Evolutionary conservation across 2,888 invertebrate species (phyloP), one percentile per base, ranked within the genome.

Genomic region (Ctena decussata): DNA sequence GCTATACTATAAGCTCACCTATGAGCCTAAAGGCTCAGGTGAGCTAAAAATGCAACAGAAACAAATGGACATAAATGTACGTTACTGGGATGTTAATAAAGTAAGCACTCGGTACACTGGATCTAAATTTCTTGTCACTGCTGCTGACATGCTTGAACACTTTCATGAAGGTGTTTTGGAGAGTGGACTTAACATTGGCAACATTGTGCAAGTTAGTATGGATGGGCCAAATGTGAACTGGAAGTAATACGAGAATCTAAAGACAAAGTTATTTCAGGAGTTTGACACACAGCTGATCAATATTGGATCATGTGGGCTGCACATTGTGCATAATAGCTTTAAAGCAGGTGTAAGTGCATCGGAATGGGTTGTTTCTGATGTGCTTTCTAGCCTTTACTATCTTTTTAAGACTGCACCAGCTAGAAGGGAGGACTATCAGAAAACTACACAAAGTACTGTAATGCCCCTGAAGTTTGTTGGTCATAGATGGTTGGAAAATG

Each of bases 381-480:
- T 93, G 75, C 86, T 94, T 32, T 74, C 80, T 30, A 84, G 90
- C 53, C n/a, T 90, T n/a, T 93, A 92, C 65, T 89, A 91, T 69
- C 80, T 94, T 8, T 94, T 94, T 72, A 91, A 94, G 75, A 90
- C 94, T 77, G 84, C 89, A 12, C 92, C 94, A 77, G 32, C 46
- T 32, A 70, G 60, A 49, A 24, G 73, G 27, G 73, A 73, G 53
- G 60, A 73, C 46, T 65, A 72, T 39, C 24, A 41, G 60, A 70
- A 53, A 11, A 60, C 81, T 39, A 86, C 91, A 8, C 77, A 79
- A 11, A 88, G 77, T 53, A 37, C 81, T 35, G 12, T 80, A 65
- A 91, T 94, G 77, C 94, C 94, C n/a, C 46, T 92, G 39, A 94
- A 94, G 79, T 94, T 88, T 82, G 82, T 75, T 2, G 76, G 76